These are phyloP conservation scores for Melanotaenia parkinsoni DNA, from an alignment of 2,797 vertebrate species.

Conservation along the genomic window DNA sequence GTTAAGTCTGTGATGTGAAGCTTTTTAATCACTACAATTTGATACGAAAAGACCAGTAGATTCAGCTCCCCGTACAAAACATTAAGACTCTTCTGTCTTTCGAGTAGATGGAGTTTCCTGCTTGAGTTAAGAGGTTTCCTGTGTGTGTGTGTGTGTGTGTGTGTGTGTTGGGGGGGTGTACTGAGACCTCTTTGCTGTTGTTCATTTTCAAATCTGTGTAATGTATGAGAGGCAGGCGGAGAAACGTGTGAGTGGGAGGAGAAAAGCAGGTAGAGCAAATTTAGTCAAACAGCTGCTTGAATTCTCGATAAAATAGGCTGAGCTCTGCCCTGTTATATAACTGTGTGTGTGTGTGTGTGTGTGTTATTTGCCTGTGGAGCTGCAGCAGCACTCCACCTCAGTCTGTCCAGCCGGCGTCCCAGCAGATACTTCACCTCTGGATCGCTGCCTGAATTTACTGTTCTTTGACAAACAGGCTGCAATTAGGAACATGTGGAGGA, in stretches of 20 bases:
- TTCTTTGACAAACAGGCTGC: constrained; percentile 23
- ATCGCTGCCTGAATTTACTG: constrained; percentile 30
- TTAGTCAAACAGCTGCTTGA: constrained; percentile 60
- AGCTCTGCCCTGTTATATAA: constrained; percentile 82
- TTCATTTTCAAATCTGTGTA: constrained; percentile 68
- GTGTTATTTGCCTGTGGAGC: constrained; percentile 73
- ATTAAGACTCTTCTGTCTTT: constrained; percentile 22
- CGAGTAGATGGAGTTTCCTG: constrained; percentile 50
- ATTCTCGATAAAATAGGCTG: constrained; percentile 67
- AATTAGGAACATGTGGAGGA: constrained; percentile 37
- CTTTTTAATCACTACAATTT: not conserved
- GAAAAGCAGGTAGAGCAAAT: constrained; percentile 59
- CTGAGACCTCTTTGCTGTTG: constrained; percentile 50
- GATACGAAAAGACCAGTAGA: not conserved
- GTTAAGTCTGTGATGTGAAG: too few species aligned
- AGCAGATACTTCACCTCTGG: constrained; percentile 71
- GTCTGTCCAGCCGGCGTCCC: constrained; percentile 69
- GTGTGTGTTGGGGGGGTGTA: constrained; percentile 36
- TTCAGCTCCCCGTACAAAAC: not conserved
- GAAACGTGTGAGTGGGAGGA: constrained; percentile 17
- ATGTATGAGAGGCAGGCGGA: constrained; percentile 22
- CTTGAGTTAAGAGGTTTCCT: constrained; percentile 33
- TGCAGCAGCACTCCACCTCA: constrained; percentile 64
- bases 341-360: constrained; percentile 53
- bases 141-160: constrained; percentile 4